Percentiles rank a stretch among this genome's conserved stretches.
phyloP scores from a whole-genome alignment of 2,888 invertebrate species.

The Trileptium ribeirensis region DNA sequence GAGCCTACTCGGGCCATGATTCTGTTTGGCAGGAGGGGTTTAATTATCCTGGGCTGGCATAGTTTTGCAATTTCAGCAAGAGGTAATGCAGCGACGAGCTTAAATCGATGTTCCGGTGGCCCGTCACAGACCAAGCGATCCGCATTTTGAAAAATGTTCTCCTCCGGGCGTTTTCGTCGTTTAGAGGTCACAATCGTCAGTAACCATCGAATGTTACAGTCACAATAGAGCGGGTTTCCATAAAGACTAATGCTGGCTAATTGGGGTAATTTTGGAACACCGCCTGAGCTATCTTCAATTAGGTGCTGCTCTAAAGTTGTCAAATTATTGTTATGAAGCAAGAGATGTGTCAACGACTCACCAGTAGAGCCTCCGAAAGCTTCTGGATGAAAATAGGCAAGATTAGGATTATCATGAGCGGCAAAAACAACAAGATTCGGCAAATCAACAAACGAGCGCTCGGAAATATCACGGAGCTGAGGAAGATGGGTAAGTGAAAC shows the following conservation, averaged over 20 bases:
- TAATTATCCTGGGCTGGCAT: conserved; percentile 40
- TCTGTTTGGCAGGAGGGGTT: conserved; percentile 44
- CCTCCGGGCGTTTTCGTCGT: conserved; percentile 30
- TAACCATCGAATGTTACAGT: conserved; percentile 53
- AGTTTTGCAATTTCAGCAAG: conserved; percentile 37
- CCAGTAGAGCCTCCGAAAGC: conserved; percentile 52
- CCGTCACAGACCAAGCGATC: conserved; percentile 49
- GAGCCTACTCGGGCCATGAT: conserved; percentile 50
- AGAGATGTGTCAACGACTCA: conserved; percentile 49
- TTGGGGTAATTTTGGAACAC: conserved; percentile 45
- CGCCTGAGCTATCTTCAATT: conserved; percentile 40
- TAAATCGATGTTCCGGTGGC: conserved; percentile 42
- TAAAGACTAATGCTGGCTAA: conserved; percentile 50
- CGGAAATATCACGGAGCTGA: conserved; percentile 51
- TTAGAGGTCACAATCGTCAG: conserved; percentile 19
- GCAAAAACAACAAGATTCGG: conserved; percentile 48
- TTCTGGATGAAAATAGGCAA: conserved; percentile 52
- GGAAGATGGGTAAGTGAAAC: conserved; percentile 51
- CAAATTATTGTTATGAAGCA: conserved; percentile 53
- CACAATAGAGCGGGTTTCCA: conserved; percentile 55
- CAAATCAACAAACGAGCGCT: conserved; percentile 52
- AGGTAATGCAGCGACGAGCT: conserved; percentile 42
- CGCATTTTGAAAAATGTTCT: conserved; percentile 43
- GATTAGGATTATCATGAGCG: conserved; percentile 52
- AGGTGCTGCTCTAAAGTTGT: conserved; percentile 47